Conservation (phyloP, 2,797 vertebrate genomes). For the Paguma larvata region DNA sequence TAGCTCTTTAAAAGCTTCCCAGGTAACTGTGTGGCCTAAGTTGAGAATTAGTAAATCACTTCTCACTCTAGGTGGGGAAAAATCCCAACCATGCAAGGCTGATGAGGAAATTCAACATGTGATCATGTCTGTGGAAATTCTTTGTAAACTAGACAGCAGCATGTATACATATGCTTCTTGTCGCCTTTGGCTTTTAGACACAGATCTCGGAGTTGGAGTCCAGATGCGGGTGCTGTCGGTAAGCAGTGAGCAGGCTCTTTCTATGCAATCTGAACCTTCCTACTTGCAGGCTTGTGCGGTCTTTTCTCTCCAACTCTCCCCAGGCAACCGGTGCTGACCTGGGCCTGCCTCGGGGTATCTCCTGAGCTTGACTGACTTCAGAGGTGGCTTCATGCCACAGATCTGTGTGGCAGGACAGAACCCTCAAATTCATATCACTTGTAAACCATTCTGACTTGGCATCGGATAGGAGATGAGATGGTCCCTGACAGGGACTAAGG, state of each 20-base stretch:
- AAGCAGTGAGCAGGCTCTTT: accelerated
- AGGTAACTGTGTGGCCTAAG: neutral
- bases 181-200: neutral
- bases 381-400: neutral
- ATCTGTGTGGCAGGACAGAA: neutral
- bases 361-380: neutral
- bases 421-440: neutral
- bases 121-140: neutral
- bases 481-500: neutral
- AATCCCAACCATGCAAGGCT: neutral
- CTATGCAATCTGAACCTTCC: no score
- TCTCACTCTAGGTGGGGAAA: neutral
- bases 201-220: neutral
- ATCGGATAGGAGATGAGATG: neutral
- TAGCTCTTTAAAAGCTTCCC: neutral
- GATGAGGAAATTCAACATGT: neutral
- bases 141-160: neutral
- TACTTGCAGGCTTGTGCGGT: neutral
- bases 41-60: neutral
- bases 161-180: neutral
- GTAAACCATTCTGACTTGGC: slow-evolving; percentile 19
- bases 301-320: neutral
- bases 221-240: accelerated
- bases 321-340: neutral
- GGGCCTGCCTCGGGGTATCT: neutral